A percentile compares a stretch with the other conserved stretches of the same genome.
Conservation (phyloP, 2,797 vertebrate genomes). For the Rhinoraja longicauda region DNA sequence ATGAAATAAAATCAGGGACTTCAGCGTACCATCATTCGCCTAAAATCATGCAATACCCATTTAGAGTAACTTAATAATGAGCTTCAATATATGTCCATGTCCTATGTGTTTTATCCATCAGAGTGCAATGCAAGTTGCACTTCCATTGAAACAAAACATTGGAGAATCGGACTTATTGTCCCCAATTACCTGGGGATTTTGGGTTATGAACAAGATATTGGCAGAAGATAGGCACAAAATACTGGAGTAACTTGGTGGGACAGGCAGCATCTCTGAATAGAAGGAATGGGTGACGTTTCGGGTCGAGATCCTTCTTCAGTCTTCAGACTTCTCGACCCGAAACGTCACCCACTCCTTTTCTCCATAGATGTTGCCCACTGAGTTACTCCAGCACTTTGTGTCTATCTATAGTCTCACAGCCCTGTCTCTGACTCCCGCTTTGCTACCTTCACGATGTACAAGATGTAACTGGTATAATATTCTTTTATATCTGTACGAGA, state of each 20-base stretch:
- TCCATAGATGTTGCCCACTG: no score
- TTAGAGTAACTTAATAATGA: not conserved
- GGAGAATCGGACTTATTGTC: not conserved
- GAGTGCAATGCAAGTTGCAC: no score
- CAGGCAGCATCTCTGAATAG: no score
- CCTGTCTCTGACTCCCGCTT: not conserved
- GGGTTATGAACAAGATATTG: no score
- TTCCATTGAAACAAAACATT: not conserved
- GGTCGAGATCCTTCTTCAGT: no score
- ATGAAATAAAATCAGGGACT: not conserved
- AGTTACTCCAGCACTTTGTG: no score
- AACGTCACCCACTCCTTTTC: no score
- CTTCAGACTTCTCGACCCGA: no score
- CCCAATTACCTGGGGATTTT: no score
- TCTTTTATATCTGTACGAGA: not conserved
- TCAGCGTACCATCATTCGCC: not conserved
- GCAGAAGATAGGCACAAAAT: no score
- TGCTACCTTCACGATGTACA: not conserved
- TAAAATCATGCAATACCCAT: not conserved
- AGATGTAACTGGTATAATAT: not conserved
- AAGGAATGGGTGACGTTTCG: no score
- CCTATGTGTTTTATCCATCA: constrained; percentile 7
- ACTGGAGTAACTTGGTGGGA: no score
- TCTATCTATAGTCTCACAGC: not conserved
- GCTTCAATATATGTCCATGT: not conserved